phyloP scores from a whole-genome alignment of 2,888 invertebrate genomes.

The Mythimna pallens region DNA sequence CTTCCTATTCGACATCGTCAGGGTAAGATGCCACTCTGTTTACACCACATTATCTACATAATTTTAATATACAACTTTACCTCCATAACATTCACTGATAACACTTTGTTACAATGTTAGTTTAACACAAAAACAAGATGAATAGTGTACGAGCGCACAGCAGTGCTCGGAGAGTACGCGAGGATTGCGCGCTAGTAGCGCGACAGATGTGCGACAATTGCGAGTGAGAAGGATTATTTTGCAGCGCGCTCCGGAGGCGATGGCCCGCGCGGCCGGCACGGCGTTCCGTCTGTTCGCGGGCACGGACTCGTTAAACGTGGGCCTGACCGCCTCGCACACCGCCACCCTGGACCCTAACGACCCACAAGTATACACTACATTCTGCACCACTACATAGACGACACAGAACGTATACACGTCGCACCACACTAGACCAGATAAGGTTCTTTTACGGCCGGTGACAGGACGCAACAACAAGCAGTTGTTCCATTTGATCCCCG shows the following conservation, averaged over 20 bases:
- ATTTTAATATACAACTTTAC: background rate
- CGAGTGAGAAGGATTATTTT: conserved; percentile 70
- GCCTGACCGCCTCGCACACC: conserved; percentile 92
- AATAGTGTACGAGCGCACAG: background rate
- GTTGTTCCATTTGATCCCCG: conserved; percentile 8
- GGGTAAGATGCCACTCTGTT: conserved; percentile 91
- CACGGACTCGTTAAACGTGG: conserved; percentile 94
- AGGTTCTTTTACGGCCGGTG: background rate
- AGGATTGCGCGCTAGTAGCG: background rate
- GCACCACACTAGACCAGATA: conserved; percentile 10
- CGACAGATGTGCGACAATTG: conserved; percentile 19
- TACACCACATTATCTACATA: background rate
- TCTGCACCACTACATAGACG: conserved; percentile 61
- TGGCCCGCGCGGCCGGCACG: conserved; percentile 95
- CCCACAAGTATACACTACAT: conserved; percentile 85
- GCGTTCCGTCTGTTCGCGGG: conserved; percentile 94
- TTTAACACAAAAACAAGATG: conserved; percentile 1
- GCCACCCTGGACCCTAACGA: conserved; percentile 89
- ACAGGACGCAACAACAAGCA: background rate
- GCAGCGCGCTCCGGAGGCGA: conserved; percentile 94
- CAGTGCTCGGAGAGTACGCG: background rate
- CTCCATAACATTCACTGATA: conserved; percentile 5
- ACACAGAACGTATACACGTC: conserved; percentile 70
- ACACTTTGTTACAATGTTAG: conserved; percentile 7
- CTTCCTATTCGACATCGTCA: conserved; percentile 96